Conservation (phyloP, 2,113 vertebrate genomes). For the Lathamus discolor region DNA sequence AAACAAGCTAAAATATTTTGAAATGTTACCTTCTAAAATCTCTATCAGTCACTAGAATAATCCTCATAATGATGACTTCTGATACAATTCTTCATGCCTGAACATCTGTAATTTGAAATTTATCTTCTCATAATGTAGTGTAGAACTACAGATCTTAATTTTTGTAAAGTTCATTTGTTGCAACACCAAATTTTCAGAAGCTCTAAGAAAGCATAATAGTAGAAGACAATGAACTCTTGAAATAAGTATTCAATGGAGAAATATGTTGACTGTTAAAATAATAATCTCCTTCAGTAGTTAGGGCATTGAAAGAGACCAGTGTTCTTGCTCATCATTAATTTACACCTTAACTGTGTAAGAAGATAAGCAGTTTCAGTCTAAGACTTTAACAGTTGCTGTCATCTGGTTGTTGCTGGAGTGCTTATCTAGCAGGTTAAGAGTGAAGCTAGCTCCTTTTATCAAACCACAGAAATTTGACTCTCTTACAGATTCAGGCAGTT, state of each 20-base stretch:
- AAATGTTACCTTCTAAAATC: neutral
- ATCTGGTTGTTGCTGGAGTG: neutral
- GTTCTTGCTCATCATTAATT: neutral
- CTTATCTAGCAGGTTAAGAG: neutral
- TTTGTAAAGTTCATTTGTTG: neutral
- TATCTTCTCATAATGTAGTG: neutral
- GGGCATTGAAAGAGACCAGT: neutral
- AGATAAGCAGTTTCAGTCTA: neutral
- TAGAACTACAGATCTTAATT: neutral
- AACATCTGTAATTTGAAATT: neutral
- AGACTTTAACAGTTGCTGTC: neutral
- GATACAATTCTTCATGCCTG: neutral
- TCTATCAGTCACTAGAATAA: neutral
- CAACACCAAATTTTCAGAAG: neutral
- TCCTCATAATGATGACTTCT: neutral
- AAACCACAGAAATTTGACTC: neutral
- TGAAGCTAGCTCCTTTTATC: neutral
- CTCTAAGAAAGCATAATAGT: neutral
- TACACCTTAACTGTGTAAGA: neutral
- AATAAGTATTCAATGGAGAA: neutral
- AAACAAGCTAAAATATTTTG: neutral
- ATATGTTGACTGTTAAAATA: neutral
- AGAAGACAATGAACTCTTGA: neutral
- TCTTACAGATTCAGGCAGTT: neutral
- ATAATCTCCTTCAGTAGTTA: neutral